Conservation (phyloP, 2,888 invertebrate genomes). For the Scaptodrosophila latifasciaeformis region DNA sequence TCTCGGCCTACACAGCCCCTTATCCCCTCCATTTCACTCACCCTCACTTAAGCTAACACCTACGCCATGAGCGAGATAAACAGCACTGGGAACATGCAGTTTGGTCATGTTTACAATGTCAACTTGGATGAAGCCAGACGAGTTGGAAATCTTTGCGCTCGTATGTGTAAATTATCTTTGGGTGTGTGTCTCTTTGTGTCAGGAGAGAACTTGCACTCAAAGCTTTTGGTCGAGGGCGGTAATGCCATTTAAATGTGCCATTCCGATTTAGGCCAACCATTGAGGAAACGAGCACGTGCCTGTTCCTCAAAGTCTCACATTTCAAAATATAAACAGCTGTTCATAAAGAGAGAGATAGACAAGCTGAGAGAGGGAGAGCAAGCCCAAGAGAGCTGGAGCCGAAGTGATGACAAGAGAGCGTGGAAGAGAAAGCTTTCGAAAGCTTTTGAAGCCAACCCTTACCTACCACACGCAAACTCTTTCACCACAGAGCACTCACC, state of each 20-base stretch:
- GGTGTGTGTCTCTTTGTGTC: no score
- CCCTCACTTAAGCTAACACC: not conserved
- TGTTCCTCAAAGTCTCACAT: conserved; percentile 1
- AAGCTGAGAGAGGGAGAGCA: conserved; percentile 13
- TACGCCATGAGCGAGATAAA: not conserved
- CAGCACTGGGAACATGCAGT: conserved; percentile 58
- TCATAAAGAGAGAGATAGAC: conserved; percentile 12
- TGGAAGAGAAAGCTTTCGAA: conserved; percentile 28
- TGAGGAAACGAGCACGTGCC: not conserved
- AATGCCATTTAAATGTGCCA: conserved; percentile 39
- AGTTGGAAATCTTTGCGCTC: conserved; percentile 26
- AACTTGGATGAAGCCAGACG: conserved; percentile 54
- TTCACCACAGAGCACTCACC: not conserved
- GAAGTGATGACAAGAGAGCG: conserved; percentile 14
- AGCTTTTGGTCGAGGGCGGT: conserved; percentile 8
- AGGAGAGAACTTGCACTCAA: not conserved
- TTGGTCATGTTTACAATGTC: conserved; percentile 65
- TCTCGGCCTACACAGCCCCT: conserved; percentile 37
- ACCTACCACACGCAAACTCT: conserved; percentile 13
- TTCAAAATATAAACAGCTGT: conserved; percentile 49
- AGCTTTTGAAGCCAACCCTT: no score
- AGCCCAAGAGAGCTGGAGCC: conserved; percentile 22
- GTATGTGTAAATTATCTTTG: no score
- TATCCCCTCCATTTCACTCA: conserved; percentile 1
- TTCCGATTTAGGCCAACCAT: conserved; percentile 43